Conservation (phyloP, 2,113 vertebrate genomes). For the Gasterosteus nipponicus region DNA sequence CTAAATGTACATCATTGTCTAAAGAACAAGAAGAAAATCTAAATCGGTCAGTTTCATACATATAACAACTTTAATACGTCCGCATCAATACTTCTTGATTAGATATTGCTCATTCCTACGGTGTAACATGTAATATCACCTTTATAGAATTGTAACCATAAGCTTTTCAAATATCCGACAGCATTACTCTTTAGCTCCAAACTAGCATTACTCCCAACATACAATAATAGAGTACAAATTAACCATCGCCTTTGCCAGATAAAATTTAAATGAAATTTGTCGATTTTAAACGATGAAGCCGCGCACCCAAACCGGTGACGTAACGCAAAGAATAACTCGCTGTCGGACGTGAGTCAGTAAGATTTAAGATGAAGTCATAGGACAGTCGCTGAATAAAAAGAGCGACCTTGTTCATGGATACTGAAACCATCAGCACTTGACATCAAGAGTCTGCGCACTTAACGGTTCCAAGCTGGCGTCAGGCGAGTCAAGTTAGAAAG, state of each 20-base stretch:
- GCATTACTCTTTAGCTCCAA: neutral
- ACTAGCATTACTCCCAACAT: neutral
- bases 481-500: neutral
- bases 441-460: slow-evolving; percentile 47
- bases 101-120: neutral
- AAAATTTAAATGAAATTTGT: neutral
- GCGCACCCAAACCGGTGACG: neutral
- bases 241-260: neutral
- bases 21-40: neutral
- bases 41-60: neutral
- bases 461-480: slow-evolving; percentile 1
- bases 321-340: neutral
- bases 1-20: slow-evolving; percentile 9
- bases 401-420: neutral
- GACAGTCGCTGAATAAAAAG: neutral
- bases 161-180: neutral
- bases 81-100: neutral
- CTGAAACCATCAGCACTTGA: slow-evolving; percentile 26
- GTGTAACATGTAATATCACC: neutral
- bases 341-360: neutral
- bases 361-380: slow-evolving; percentile 4
- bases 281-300: neutral
- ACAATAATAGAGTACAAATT: neutral
- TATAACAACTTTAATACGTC: neutral
- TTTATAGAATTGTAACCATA: neutral